Conservation (phyloP, 2,113 vertebrate species). For the Cariama cristata region DNA sequence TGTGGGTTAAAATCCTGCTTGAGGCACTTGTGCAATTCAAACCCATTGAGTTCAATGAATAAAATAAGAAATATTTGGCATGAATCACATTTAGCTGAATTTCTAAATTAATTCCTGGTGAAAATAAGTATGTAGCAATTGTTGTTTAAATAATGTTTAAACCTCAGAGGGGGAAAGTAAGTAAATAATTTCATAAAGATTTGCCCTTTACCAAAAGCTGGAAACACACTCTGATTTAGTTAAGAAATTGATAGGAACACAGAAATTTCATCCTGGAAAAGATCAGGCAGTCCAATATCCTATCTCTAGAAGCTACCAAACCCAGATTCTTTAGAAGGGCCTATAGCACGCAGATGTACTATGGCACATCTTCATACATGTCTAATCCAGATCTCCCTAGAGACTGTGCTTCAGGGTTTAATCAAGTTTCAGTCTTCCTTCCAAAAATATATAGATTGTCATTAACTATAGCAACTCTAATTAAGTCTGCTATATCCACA, state of each 20-base stretch:
- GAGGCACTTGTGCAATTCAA: not conserved
- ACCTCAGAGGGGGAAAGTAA: fast-evolving
- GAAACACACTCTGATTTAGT: not conserved
- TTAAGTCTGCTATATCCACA: not conserved
- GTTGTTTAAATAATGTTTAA: not conserved
- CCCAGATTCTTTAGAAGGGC: not conserved
- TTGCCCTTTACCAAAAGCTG: not conserved
- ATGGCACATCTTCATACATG: not conserved
- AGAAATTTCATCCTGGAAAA: not conserved
- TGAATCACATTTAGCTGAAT: not conserved
- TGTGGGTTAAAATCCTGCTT: not conserved
- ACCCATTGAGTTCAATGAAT: not conserved
- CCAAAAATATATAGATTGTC: not conserved
- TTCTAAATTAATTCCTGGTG: not conserved
- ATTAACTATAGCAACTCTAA: not conserved
- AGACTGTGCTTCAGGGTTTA: not conserved
- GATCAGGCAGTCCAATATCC: not conserved
- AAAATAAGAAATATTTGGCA: not conserved
- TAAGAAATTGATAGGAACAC: not conserved
- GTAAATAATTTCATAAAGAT: not conserved
- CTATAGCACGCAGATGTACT: not conserved
- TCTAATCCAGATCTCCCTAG: not conserved
- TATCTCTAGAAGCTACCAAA: not conserved
- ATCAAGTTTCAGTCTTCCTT: not conserved
- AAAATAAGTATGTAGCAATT: not conserved